Evolutionary conservation across 2,797 vertebrate species (phyloP).

Genomic region (Coregonus sp.): DNA sequence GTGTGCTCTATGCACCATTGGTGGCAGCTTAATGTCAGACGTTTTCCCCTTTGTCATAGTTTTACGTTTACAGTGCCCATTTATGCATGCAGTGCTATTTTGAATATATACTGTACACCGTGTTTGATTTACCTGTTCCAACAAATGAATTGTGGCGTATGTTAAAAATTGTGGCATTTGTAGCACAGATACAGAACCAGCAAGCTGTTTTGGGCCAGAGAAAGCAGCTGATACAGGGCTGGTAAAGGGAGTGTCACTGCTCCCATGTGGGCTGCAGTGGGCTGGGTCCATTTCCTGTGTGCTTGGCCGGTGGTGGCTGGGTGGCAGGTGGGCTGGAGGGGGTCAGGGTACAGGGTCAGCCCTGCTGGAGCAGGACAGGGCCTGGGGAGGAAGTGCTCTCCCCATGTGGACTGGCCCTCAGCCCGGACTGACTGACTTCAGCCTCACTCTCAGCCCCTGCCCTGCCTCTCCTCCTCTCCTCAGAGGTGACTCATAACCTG

Average conservation of each 20-base stretch:
- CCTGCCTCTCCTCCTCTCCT: conserved; percentile 23
- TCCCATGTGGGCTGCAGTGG: conserved; percentile 37
- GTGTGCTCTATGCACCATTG: conserved; percentile 33
- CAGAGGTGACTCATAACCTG: conserved; percentile 29
- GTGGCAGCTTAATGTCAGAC: conserved; percentile 55
- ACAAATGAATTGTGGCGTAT: conserved; percentile 51
- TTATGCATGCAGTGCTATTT: conserved; percentile 55
- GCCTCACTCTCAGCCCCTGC: conserved; percentile 33
- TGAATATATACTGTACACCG: conserved; percentile 27
- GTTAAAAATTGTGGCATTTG: conserved; percentile 44
- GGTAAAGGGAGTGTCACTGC: conserved; percentile 13
- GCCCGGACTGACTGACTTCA: conserved; percentile 43
- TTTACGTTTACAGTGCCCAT: conserved; percentile 26
- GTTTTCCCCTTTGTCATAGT: conserved; percentile 42
- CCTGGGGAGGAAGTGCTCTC: conserved; percentile 52
- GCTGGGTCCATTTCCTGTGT: conserved; percentile 40
- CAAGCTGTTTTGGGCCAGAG: conserved; percentile 12
- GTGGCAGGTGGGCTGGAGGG: conserved; percentile 51
- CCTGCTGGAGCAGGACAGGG: conserved; percentile 45
- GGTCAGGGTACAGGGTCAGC: conserved; percentile 55
- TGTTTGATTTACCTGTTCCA: conserved; percentile 42
- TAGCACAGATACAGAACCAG: not conserved
- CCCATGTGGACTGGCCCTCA: conserved; percentile 49
- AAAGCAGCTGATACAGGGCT: conserved; percentile 21
- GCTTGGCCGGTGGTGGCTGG: conserved; percentile 34